Base-by-base conservation (phyloP, 2,113 vertebrate genomes). In the Cinclus mexicanus region DNA sequence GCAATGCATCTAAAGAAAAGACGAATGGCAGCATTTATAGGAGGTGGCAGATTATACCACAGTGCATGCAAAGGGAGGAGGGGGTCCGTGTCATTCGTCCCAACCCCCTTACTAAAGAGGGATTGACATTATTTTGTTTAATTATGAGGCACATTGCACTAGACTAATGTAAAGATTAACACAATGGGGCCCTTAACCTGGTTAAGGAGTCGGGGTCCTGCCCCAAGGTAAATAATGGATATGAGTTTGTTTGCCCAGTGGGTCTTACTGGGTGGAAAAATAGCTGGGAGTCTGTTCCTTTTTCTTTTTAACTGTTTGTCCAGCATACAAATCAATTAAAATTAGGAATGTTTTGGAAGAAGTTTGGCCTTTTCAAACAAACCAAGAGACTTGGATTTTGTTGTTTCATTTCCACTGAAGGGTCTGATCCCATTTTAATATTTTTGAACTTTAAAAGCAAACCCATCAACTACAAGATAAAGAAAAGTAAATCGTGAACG, bases 1-100 rank as follows among this genome's bases (percentile, higher is more conserved):
- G 83, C 91, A 91, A n/a, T 81, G 72, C 87, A 80, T 91, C 87
- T 92, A 15, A 84, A 70, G 94, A 61, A 86, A 93, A 97, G 93
- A 95, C 67, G 59, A 93, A 93, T 93, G 93, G 88, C 83, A 92
- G 91, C 28, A 2, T 83, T 95, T 96, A 93, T 74, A 41, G 84
- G 56, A 91, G 67, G 91, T 91, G 89, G 91, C 89, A 94, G 81
- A 88, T 93, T 16, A 44, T 81, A 57, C 46, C 2, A 29, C 79
- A 41, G 6, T 15, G 17, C 68, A 56, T 2, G 7, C 10, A 3
- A 28, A 23, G 83, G 60, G 94, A 86, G 71, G 68, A 90, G 83
- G 86, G 64, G 56, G 71, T 7, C 59, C 68, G 35, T 59, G 71
- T 26, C 3, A 0, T 29, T 57, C 1, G 2, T 47, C 44, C 39